phyloP scores from a whole-genome alignment of 2,797 vertebrate species.

The Oryzias dopingdopingensis region DNA sequence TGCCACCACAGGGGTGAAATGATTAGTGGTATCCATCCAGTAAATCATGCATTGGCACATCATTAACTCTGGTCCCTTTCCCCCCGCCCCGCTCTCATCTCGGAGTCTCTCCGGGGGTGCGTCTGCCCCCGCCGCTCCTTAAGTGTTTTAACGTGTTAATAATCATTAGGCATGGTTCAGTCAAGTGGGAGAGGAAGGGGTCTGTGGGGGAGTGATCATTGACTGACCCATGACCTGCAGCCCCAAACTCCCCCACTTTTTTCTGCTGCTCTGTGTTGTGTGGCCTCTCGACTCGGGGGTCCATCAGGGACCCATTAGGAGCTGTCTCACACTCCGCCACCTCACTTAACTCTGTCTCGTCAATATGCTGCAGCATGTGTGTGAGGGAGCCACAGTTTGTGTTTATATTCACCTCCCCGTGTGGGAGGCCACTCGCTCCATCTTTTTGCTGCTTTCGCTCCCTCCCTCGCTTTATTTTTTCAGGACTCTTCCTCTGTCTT shows the following conservation, averaged over 20 bases:
- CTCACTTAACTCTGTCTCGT: constrained; percentile 75
- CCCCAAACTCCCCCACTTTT: constrained; percentile 40
- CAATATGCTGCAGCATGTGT: constrained; percentile 75
- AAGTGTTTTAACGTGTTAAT: constrained; percentile 81
- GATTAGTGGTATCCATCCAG: constrained; percentile 71
- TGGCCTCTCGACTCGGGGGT: constrained; percentile 74
- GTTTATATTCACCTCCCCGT: constrained; percentile 68
- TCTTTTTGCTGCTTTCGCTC: constrained; percentile 41
- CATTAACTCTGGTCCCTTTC: constrained; percentile 63
- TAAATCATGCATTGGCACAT: constrained; percentile 64
- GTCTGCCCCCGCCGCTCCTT: constrained; percentile 71
- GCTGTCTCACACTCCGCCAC: constrained; percentile 71
- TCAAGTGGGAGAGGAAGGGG: constrained; percentile 60
- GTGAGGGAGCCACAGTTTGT: constrained; percentile 59
- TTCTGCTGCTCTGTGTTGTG: constrained; percentile 55
- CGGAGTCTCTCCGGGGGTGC: constrained; percentile 58
- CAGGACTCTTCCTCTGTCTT: constrained; percentile 40
- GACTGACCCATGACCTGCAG: constrained; percentile 68
- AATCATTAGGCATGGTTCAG: constrained; percentile 74
- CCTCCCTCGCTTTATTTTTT: constrained; percentile 33
- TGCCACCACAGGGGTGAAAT: constrained; percentile 70
- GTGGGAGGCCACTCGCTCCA: constrained; percentile 51
- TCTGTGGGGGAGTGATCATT: constrained; percentile 59
- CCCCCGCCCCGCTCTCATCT: constrained; percentile 52
- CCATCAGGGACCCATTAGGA: constrained; percentile 79